phyloP scores from a whole-genome alignment of 1,140 invertebrate species.

The Philopotamus ludificatus region DNA sequence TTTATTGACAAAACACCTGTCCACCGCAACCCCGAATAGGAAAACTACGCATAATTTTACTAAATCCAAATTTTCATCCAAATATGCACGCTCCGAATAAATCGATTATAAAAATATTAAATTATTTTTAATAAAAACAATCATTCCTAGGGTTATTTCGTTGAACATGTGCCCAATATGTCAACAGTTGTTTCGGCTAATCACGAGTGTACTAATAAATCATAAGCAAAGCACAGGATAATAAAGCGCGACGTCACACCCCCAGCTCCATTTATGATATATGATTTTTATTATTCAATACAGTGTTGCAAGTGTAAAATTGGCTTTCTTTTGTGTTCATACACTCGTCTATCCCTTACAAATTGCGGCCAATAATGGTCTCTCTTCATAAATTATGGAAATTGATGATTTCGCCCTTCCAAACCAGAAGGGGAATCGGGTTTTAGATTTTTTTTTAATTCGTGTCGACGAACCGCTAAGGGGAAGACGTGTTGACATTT shows the following conservation, averaged over 20 bases:
- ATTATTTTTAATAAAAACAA: no score
- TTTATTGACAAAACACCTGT: no score
- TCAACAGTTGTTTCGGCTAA: not conserved
- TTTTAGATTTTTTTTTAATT: not conserved
- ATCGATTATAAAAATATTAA: no score
- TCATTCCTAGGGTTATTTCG: no score
- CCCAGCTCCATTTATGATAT: conserved; percentile 20
- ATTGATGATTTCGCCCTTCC: conserved; percentile 33
- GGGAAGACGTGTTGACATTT: conserved; percentile 22
- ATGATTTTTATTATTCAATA: conserved; percentile 38
- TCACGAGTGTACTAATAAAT: not conserved
- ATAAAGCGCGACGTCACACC: not conserved
- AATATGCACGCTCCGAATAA: no score
- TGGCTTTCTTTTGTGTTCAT: conserved; percentile 33
- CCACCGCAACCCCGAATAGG: no score
- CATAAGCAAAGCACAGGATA: not conserved
- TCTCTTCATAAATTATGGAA: conserved; percentile 39
- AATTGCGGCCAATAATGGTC: conserved; percentile 38
- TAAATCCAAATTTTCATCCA: no score
- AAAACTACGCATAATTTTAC: no score
- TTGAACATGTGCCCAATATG: not conserved
- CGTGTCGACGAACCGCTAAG: not conserved
- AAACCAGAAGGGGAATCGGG: not conserved
- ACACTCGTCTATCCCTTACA: conserved; percentile 22
- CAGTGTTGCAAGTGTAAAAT: conserved; percentile 41